Conservation (phyloP, 2,797 vertebrate species). For the Strix occidentalis region DNA sequence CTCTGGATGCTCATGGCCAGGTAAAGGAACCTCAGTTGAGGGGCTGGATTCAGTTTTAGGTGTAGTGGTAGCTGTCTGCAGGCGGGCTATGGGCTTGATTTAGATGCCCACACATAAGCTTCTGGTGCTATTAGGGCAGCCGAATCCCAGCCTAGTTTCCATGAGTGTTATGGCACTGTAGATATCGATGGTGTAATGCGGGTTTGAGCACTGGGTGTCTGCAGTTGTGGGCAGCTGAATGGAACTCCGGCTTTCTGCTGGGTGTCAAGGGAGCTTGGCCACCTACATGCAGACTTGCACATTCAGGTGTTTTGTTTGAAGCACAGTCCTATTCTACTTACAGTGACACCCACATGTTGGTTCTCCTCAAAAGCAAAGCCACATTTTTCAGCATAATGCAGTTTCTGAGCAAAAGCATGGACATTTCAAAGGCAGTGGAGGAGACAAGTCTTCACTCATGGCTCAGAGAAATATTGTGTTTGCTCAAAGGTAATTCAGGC, state of each 20-base stretch:
- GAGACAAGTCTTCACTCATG: not conserved
- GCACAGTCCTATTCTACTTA: not conserved
- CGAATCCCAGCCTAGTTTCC: not conserved
- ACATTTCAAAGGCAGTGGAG: not conserved
- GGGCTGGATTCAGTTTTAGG: not conserved
- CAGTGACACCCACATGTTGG: not conserved
- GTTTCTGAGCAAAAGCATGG: not conserved
- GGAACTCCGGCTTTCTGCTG: not conserved
- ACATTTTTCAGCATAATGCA: not conserved
- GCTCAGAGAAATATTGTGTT: not conserved
- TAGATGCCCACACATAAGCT: not conserved
- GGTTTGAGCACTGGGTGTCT: not conserved
- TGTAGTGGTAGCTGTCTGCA: not conserved
- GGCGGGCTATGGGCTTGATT: not conserved
- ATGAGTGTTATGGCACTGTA: not conserved
- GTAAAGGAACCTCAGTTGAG: not conserved
- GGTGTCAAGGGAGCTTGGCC: not conserved
- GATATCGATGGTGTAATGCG: fast-evolving
- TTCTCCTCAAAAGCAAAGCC: not conserved
- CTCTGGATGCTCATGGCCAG: not conserved
- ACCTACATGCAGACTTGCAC: not conserved
- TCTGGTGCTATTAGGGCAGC: not conserved
- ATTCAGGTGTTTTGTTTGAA: not conserved
- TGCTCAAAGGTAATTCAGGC: not conserved
- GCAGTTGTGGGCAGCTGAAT: not conserved